Conservation (phyloP, 2,797 vertebrate species). For the Apogon talboti region DNA sequence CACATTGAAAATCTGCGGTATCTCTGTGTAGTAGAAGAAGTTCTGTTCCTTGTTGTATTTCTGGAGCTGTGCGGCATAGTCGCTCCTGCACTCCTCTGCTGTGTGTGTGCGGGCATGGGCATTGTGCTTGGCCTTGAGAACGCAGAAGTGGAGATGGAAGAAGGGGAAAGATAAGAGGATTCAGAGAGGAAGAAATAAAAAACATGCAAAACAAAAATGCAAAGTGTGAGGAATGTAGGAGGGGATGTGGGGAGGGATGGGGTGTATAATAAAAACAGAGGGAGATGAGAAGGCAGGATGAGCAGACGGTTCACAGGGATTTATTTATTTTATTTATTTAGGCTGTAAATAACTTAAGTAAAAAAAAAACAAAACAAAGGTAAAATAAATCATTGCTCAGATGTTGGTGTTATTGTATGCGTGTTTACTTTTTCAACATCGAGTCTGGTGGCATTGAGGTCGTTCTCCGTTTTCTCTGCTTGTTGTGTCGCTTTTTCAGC, state of each 20-base stretch:
- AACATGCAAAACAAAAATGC: conserved; percentile 45
- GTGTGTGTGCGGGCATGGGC: conserved; percentile 82
- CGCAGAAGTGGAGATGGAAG: conserved; percentile 6
- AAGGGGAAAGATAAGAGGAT: conserved; percentile 3
- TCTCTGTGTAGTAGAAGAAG: conserved; percentile 85
- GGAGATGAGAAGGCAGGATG: not conserved
- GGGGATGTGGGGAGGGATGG: conserved; percentile 3
- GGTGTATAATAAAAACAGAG: conserved; percentile 4
- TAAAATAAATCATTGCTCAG: not conserved
- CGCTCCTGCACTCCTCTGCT: conserved; percentile 90
- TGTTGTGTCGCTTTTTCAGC: conserved; percentile 88
- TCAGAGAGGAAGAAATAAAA: conserved; percentile 3
- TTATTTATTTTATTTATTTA: not conserved
- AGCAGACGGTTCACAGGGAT: conserved; percentile 10
- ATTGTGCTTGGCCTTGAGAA: conserved; percentile 85
- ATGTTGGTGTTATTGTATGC: not conserved
- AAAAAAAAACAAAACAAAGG: not conserved
- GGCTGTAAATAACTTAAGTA: conserved; percentile 7
- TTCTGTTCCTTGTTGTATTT: conserved; percentile 90
- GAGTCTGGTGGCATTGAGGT: conserved; percentile 83
- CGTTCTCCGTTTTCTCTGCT: conserved; percentile 85
- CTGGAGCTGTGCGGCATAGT: conserved; percentile 89
- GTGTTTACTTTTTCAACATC: conserved; percentile 89
- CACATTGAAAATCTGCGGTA: conserved; percentile 88
- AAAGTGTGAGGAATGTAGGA: conserved; percentile 25